Conservation (phyloP, 2,113 vertebrate genomes). For the Pelodiscus sinensis region DNA sequence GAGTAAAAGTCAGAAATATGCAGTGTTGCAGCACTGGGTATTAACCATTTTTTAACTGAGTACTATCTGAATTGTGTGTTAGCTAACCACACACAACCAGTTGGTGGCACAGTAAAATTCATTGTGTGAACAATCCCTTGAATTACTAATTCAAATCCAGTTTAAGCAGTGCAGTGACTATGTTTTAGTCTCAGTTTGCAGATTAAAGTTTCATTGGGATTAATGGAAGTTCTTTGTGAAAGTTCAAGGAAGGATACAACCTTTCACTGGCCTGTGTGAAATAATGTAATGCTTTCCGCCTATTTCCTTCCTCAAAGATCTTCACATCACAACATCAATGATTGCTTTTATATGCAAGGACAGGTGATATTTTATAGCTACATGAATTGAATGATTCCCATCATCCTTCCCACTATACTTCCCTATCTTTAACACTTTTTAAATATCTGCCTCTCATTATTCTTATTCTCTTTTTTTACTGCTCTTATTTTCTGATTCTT, state of each 20-base stretch:
- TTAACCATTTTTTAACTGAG: background rate
- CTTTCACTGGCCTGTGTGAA: background rate
- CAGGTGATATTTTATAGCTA: background rate
- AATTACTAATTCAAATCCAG: background rate
- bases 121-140: background rate
- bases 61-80: background rate
- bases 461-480: background rate
- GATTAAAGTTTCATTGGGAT: background rate
- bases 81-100: background rate
- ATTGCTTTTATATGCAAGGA: background rate
- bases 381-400: background rate
- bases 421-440: accelerated
- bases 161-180: background rate
- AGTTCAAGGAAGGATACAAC: background rate
- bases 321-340: background rate
- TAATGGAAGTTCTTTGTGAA: background rate
- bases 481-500: background rate
- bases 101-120: background rate
- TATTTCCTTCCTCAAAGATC: background rate
- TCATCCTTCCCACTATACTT: background rate
- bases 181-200: background rate
- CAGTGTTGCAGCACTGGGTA: background rate
- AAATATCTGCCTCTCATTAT: background rate
- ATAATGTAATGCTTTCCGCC: background rate
- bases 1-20: background rate